A percentile compares a stretch with the other conserved stretches of the same genome.
phyloP scores from a whole-genome alignment of 2,888 invertebrate species.

The Malthinus flaveolus region DNA sequence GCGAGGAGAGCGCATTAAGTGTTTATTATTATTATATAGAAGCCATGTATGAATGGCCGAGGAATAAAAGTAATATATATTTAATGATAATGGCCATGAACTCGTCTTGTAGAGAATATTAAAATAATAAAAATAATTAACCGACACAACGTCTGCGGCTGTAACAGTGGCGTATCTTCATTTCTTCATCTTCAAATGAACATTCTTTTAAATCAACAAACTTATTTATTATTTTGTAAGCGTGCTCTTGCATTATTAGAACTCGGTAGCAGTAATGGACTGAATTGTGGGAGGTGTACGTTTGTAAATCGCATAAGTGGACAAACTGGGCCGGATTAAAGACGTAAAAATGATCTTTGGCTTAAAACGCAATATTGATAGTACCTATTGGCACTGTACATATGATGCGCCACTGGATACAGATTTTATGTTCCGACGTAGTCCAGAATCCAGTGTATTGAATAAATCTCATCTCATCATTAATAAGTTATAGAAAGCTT shows the following conservation, averaged over 20 bases:
- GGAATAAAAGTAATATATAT: slow-evolving; percentile 56
- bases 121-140: slow-evolving; percentile 56
- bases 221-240: slow-evolving; percentile 15
- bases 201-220: slow-evolving; percentile 9
- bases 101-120: slow-evolving; percentile 54
- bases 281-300: no score
- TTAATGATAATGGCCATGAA: slow-evolving; percentile 57
- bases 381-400: no score
- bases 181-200: not conserved
- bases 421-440: no score
- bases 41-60: slow-evolving; percentile 52
- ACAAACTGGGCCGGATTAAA: no score
- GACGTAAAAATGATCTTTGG: no score
- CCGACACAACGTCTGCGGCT: slow-evolving; percentile 43
- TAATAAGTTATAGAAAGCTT: not conserved
- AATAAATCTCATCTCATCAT: no score
- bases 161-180: slow-evolving; percentile 30
- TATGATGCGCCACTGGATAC: no score
- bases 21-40: slow-evolving; percentile 51
- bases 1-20: slow-evolving; percentile 27
- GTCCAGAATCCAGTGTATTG: no score
- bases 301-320: no score
- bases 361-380: no score
- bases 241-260: no score
- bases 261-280: no score